Evolutionary conservation across 2,113 vertebrate genomes (phyloP), one percentile per base, ranked within the genome.

Genomic region (Morone chrysops): DNA sequence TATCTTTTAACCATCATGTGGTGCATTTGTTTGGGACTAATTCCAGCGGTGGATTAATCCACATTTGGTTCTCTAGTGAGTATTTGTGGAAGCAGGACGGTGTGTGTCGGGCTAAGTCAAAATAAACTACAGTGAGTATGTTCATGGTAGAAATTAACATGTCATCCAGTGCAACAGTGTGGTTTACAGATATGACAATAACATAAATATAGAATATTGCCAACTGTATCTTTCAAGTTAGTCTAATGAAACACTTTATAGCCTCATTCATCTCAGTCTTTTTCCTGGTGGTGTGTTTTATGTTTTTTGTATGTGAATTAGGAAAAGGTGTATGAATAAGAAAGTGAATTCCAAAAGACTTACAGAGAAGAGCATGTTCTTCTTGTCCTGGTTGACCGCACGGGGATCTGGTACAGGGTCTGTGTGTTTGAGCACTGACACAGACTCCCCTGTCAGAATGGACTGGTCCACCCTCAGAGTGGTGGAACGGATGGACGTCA

Each of bases 401-500:
- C 95, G 82, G 36, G 95, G 95, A 48, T 96, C 95, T 8, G 95
- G 95, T 9, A 96, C 95, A 5, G 95, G 95, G 77, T 96, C 95
- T 0, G 94, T 96, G 93, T 96, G 95, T 83, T 96, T 96, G 22
- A 96, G 89, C 66, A 96, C 91, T 0, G 95, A 96, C 25, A 96
- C 95, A 0, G 95, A 96, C 89, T 96, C 95, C 70, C 95, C 97
- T 5, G 97, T 98, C 88, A 98, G 93, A 89, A 98, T 98, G 90
- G 97, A 98, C 95, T 98, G 97, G 93, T 98, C 97, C 47, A 98
- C 97, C 59, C 97, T 94, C 73, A 98, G 94, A 0, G 97, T 98
- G 80, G 97, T 98, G 51, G 97, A 98, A n/a, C 96, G 94, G 90
- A 97, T 98, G 90, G 96, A 94, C 12, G 96, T 94, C 83, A 98